phyloP scores from a whole-genome alignment of 2,797 vertebrate genomes.

The Tachyglossus aculeatus region DNA sequence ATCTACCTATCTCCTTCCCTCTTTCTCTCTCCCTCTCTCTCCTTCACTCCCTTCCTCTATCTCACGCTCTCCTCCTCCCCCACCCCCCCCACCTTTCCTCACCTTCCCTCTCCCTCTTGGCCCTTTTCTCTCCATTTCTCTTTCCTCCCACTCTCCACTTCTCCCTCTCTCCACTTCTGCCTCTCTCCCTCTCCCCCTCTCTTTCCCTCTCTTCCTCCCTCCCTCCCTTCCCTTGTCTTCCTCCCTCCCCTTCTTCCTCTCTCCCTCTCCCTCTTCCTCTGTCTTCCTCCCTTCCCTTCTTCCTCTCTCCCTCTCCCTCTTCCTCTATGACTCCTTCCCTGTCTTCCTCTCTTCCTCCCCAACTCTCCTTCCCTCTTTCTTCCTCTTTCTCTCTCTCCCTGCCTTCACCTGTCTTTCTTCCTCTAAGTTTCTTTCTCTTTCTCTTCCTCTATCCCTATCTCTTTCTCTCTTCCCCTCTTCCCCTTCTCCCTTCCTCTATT shows the following conservation, averaged over 20 bases:
- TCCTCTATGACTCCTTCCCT: background rate
- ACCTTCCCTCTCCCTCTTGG: conserved; percentile 9
- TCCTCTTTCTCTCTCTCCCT: background rate
- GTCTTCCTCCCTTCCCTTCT: background rate
- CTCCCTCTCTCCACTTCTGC: conserved; percentile 2
- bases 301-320: conserved; percentile 1
- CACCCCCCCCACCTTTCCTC: background rate
- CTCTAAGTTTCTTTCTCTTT: no score
- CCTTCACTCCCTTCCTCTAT: background rate
- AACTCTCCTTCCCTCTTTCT: background rate
- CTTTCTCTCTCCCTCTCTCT: background rate
- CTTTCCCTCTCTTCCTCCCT: background rate
- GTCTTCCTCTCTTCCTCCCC: conserved; percentile 14
- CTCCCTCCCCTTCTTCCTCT: background rate
- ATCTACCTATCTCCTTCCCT: no score
- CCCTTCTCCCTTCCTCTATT: background rate
- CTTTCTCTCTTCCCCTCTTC: background rate
- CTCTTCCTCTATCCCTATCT: background rate
- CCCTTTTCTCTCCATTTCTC: background rate
- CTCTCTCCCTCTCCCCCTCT: conserved; percentile 22
- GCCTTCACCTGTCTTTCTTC: conserved; percentile 23
- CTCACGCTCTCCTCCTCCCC: conserved; percentile 6
- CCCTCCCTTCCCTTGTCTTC: background rate
- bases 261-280: background rate
- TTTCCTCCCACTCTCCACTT: no score